Evolutionary conservation across 2,113 vertebrate species (phyloP), one percentile per base, ranked within the genome.

Genomic region (Lagopus leucura): DNA sequence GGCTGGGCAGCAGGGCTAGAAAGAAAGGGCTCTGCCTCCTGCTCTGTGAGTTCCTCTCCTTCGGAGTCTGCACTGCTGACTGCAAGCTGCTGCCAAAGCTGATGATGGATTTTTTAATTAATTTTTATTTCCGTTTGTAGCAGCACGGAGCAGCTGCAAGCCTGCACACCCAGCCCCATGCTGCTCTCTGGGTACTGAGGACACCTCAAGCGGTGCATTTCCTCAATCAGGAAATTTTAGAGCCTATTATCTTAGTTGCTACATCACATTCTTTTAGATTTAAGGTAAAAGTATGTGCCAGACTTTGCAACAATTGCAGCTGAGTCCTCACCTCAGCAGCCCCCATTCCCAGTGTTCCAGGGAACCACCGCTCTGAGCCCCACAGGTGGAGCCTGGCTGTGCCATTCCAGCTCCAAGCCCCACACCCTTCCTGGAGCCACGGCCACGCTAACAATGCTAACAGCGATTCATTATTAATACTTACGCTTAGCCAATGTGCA

Each of bases 321-420:
- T 64, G 0, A 8, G 45, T 22, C 13, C 18, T 25, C 32, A 0
- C 22, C 22, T 55, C 13, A 0, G 11, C 1, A 13, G 22, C 6
- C 2, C 61, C 24, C 10, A 0, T 13, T 36, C 28, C 4, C n/a
- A 18, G 2, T 2, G 8, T 14, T 47, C 16, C 11, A 27, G 2
- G 19, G 30, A 1, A 1, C 15, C 50, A 5, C 0, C 12, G 48
- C 48, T 50, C 48, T 50, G 48, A 11, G 79, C 45, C 34, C 60
- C 60, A 3, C 25, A 10, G n/a, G 22, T 36, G 57, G 70, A 60
- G 7, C 1, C 0, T 3, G 24, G 42, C 0, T 34, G 27, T 19
- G 7, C 8, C 14, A 1, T 3, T 13, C 43, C 22, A 45, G 69
- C 7, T 72, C 28, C 70, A 65, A 24, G 36, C 38, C 50, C 17